Percentiles rank a stretch among this genome's conserved stretches.
Evolutionary conservation across 2,797 vertebrate genomes (phyloP).

Genomic region (Megalops cyprinoides): DNA sequence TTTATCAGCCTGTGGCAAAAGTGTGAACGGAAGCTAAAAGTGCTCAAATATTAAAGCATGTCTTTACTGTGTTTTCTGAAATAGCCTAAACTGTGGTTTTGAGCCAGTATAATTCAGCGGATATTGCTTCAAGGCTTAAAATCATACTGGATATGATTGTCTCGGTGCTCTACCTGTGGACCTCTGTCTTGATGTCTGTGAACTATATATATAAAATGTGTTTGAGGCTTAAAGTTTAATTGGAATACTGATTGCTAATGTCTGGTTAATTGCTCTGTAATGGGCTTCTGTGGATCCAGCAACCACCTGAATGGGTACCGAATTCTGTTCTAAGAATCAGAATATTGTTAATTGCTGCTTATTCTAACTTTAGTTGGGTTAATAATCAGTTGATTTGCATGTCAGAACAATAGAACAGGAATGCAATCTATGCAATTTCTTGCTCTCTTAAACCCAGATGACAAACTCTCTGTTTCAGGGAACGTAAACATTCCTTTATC

Average conservation of each 20-base stretch:
- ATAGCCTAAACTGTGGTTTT: not conserved
- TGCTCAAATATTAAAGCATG: not conserved
- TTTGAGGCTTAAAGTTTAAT: not conserved
- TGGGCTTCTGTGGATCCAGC: not conserved
- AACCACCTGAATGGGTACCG: not conserved
- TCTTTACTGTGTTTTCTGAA: not conserved
- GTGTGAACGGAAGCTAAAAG: not conserved
- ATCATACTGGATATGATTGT: not conserved
- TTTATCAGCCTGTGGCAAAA: not conserved
- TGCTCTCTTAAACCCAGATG: not conserved
- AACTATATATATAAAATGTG: not conserved
- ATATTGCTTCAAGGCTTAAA: not conserved
- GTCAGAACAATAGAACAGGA: not conserved
- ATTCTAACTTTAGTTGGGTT: constrained; percentile 1
- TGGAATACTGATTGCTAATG: not conserved
- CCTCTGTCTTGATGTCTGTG: not conserved
- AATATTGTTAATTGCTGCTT: not conserved
- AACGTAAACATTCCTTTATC: not conserved
- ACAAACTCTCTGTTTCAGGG: not conserved
- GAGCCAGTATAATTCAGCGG: not conserved
- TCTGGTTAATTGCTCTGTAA: not conserved
- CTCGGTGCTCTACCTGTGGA: not conserved
- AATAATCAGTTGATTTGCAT: constrained; percentile 17
- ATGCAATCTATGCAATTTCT: constrained; percentile 12
- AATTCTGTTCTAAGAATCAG: constrained; percentile 19